Base-by-base conservation (phyloP, 1,140 invertebrate genomes). In the Holcopasites calliopsidis region DNA sequence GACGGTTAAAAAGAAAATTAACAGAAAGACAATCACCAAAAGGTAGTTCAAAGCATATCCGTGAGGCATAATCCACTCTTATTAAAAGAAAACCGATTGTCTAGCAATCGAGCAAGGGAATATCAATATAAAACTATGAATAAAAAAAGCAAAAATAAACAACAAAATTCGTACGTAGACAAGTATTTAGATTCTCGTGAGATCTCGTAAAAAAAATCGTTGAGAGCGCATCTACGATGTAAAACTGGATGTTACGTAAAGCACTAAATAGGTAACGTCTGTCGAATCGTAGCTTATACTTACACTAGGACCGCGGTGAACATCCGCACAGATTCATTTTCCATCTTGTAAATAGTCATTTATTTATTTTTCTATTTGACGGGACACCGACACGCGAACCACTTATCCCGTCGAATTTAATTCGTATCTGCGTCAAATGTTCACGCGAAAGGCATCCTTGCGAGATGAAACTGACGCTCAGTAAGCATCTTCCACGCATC, bases 331-430 rank as follows among this genome's bases (percentile, higher is more conserved):
- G 49, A 77, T 77, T 86, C 80, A 87, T 88, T 87, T 84, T 81
- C 74, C 86, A 86, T 85, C 82, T 80, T 87, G 83, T 87, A 89
- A 87, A 89, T 89, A 87, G 79, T 77, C 84, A 88, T 89, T 86
- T 84, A 87, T 85, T 89, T 88, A 87, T 89, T 88, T 89, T 87
- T 88, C 83, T 88, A 89, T 85, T 85, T 88, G 77, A 85, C 77
- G 73, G 76, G 65, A 61, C 71, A 66, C 79, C 18, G 54, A 44
- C 23, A 65, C 50, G 57, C 26, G 42, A 55, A 21, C 31, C 47
- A 60, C 58, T 13, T 47, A 74, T 65, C 76, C 81, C 81, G 80
- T 82, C 55, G 70, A 83, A 83, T 83, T 80, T 83, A 58, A 83
- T 47, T 82, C 70, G 69, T 82, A 79, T 82, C 58, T 82, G 76